Conservation (phyloP, 2,797 vertebrate species). For the Parauchenoglanis ngamensis region DNA sequence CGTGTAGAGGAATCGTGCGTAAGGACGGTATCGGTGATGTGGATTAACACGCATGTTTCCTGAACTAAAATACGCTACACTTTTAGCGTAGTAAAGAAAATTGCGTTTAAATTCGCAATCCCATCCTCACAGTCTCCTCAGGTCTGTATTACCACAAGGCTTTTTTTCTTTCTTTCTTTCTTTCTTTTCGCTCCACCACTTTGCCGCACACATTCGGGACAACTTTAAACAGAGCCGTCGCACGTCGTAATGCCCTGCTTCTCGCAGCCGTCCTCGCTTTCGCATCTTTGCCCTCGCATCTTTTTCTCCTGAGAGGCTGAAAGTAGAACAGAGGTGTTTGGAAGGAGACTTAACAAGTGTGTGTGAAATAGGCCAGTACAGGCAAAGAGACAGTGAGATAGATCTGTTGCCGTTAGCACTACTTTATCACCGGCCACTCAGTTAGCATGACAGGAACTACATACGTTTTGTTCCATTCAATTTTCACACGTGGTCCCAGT, state of each 20-base stretch:
- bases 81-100: not conserved
- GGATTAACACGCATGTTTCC: too few species aligned
- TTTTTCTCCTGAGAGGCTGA: conserved; percentile 49
- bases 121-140: not conserved
- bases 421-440: not conserved
- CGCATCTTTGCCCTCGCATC: conserved; percentile 6
- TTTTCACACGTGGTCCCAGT: not conserved
- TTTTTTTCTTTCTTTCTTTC: not conserved
- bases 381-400: not conserved
- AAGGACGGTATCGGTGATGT: not conserved
- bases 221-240: not conserved
- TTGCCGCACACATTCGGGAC: not conserved
- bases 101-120: not conserved
- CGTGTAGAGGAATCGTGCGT: not conserved
- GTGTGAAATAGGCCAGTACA: conserved; percentile 69
- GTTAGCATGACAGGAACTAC: not conserved
- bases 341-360: conserved; percentile 68
- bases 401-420: conserved; percentile 14
- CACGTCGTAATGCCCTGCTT: conserved; percentile 22
- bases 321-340: conserved; percentile 68
- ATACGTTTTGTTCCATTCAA: not conserved
- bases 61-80: too few species aligned
- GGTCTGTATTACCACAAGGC: not conserved
- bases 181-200: not conserved
- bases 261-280: conserved; percentile 5